Base-by-base conservation (phyloP, 2,888 invertebrate species). In the Rhorus exstirpatorius region DNA sequence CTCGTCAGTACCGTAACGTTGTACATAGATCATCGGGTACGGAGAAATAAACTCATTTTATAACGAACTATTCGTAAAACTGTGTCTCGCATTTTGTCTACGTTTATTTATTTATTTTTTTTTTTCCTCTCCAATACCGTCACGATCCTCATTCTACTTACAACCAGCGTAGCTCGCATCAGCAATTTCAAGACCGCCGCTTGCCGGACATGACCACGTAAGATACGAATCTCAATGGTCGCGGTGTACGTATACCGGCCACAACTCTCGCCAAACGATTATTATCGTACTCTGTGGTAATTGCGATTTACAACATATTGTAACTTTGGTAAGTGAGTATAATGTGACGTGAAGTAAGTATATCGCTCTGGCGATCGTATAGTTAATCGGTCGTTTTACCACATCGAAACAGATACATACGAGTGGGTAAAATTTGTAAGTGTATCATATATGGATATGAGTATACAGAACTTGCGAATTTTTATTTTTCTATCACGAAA, bases 31-130 rank as follows among this genome's bases (percentile, higher is more conserved):
- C 91, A 91, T 91, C 90, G 90, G 92, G 91, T 92, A 92, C 90
- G 89, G 92, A 91, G 91, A 92, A 92, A 93, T 92, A 93, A 93
- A 92, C 92, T 92, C 92, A 92, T 92, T 92, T 92, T 92, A 90
- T 92, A 92, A 92, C 90, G 91, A 92, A 90, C 31, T 41, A 65
- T 46, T 55, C 31, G 53, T 53, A 71, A 21, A 49, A 70, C 26
- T 65, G 70, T 72, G 58, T 71, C 46, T 71, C 63, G 19, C 46
- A 46, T 58, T 61, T 71, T 38, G 58, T 75, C 14, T 53, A n/a
- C 72, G 72, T n/a, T n/a, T 76, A 17, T 77, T 80, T 65, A 55
- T 41, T 44, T 65, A 55, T 41, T 26, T 10, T 38, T 53, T 67
- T 46, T 71, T 71, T 53, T n/a, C 19, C 41, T 46, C 51, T 31